Percentiles rank a stretch among this genome's conserved stretches.
phyloP scores from a whole-genome alignment of 1,140 invertebrate species.

The Sminthurinus signatus region DNA sequence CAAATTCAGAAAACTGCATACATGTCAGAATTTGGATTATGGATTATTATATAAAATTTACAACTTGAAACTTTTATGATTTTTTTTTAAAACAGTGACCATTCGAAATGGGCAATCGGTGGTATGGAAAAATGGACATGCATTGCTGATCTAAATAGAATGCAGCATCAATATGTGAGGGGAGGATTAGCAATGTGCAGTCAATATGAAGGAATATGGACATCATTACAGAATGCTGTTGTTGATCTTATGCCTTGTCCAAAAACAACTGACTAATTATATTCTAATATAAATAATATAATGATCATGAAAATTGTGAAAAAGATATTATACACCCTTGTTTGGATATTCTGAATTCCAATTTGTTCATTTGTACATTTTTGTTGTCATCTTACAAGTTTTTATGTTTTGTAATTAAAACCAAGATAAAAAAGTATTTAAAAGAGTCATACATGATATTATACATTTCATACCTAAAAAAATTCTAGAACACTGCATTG shows the following conservation, averaged over 20 bases:
- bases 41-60: too few relatives aligned
- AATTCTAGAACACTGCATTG: not conserved
- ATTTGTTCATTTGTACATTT: not conserved
- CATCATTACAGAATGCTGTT: not conserved
- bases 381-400: not conserved
- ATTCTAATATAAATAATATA: not conserved
- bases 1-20: too few relatives aligned
- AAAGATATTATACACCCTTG: not conserved
- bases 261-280: not conserved
- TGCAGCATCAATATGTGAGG: conserved; percentile 46
- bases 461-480: not conserved
- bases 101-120: conserved; percentile 86
- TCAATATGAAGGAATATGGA: not conserved
- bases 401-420: not conserved
- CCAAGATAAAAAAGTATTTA: not conserved
- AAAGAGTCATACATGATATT: not conserved
- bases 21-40: too few relatives aligned
- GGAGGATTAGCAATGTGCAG: conserved; percentile 11
- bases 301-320: not conserved
- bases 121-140: conserved; percentile 65
- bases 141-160: conserved; percentile 87
- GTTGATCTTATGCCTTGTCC: not conserved
- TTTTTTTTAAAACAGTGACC: too few relatives aligned
- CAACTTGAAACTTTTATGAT: too few relatives aligned
- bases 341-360: not conserved